These are phyloP conservation scores for Heterotis niloticus DNA, from an alignment of 2,113 vertebrate species.

Conservation along the genomic window DNA sequence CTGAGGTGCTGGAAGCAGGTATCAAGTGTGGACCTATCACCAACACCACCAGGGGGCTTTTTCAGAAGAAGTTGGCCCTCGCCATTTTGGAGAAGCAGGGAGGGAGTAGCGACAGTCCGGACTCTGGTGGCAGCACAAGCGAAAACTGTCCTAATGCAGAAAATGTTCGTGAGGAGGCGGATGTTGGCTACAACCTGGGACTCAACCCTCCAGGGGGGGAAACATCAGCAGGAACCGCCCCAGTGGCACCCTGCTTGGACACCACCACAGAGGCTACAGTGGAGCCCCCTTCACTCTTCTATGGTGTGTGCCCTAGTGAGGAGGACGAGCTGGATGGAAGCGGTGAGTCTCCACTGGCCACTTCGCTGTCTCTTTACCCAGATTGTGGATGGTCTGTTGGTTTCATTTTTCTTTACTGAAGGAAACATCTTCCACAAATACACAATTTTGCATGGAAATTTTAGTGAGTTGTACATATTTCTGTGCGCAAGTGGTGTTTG, in stretches of 20 bases:
- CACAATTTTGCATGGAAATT: too few relatives aligned
- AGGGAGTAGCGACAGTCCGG: not conserved
- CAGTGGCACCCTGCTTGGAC: not conserved
- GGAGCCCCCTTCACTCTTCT: not conserved
- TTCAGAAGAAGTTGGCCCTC: conserved; percentile 5
- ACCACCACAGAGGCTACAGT: not conserved
- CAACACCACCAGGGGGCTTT: conserved; percentile 14
- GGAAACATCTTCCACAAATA: not conserved
- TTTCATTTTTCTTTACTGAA: not conserved
- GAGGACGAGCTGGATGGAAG: not conserved
- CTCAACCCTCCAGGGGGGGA: not conserved
- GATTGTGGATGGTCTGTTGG: not conserved
- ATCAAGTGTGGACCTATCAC: conserved; percentile 18
- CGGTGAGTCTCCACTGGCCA: not conserved
- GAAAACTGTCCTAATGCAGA: too few relatives aligned
- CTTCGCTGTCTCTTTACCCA: not conserved
- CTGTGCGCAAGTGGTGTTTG: too few relatives aligned
- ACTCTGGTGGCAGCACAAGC: not conserved
- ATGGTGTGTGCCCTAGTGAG: not conserved
- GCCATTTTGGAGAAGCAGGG: not conserved
- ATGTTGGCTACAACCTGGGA: not conserved
- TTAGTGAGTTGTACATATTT: too few relatives aligned
- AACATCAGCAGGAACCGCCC: not conserved
- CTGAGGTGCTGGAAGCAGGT: not conserved
- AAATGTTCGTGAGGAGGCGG: not conserved